phyloP scores from a whole-genome alignment of 2,113 vertebrate species.

The Chinchilla lanigera region DNA sequence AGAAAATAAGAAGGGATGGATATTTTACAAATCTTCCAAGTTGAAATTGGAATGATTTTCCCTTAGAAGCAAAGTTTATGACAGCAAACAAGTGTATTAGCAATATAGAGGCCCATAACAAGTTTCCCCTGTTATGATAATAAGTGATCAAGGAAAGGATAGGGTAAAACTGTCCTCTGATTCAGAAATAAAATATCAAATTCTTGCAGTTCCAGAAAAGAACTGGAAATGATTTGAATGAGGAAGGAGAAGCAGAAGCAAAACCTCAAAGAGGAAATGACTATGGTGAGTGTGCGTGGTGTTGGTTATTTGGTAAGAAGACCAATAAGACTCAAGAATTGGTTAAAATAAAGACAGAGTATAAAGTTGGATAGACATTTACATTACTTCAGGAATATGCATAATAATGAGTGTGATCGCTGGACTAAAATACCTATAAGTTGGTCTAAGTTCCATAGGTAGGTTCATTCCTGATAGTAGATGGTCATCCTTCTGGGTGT shows the following conservation, averaged over 20 bases:
- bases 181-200: neutral
- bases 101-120: neutral
- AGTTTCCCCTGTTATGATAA: neutral
- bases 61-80: neutral
- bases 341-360: neutral
- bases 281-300: neutral
- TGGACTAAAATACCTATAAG: neutral
- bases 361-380: neutral
- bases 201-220: neutral
- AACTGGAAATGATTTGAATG: neutral
- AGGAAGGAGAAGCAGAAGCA: neutral
- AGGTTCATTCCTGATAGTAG: neutral
- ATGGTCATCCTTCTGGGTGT: neutral
- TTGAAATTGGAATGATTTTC: slow-evolving; percentile 1
- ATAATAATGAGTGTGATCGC: neutral
- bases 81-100: neutral
- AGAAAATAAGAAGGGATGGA: neutral
- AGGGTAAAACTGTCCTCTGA: neutral
- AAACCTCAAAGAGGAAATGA: neutral
- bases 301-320: neutral
- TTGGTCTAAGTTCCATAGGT: neutral
- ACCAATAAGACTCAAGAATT: neutral
- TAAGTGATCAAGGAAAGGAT: neutral
- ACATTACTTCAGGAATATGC: neutral
- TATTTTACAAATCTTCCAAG: neutral